Conservation (phyloP, 2,888 invertebrate genomes). For the Cryptus armator region DNA sequence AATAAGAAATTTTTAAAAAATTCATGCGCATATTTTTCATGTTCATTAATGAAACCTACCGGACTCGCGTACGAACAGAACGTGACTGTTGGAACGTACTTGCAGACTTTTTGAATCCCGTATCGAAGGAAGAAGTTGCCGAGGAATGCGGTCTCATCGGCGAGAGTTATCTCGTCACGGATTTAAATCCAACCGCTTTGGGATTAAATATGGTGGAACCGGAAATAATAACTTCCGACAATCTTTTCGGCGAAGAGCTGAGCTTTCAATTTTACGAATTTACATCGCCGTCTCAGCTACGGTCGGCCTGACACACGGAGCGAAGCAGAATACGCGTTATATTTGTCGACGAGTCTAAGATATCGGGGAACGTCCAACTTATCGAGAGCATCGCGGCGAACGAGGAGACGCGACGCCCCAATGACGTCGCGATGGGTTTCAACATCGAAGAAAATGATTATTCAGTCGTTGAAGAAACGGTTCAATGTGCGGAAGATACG, state of each 20-base stretch:
- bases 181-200: slow-evolving; percentile 86
- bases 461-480: slow-evolving; percentile 50
- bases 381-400: slow-evolving; percentile 60
- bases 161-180: slow-evolving; percentile 86
- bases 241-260: slow-evolving; percentile 86
- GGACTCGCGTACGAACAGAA: slow-evolving; percentile 64
- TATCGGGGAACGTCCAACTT: slow-evolving; percentile 70
- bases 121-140: slow-evolving; percentile 92
- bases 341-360: slow-evolving; percentile 77
- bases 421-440: not conserved
- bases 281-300: slow-evolving; percentile 83
- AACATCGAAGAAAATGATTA: slow-evolving; percentile 48
- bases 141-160: slow-evolving; percentile 91
- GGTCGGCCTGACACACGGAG: slow-evolving; percentile 83
- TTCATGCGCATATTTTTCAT: slow-evolving; percentile 2
- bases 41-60: slow-evolving; percentile 60
- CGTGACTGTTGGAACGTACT: slow-evolving; percentile 74
- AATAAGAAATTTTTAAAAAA: not conserved
- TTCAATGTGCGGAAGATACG: slow-evolving; percentile 49
- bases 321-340: slow-evolving; percentile 78
- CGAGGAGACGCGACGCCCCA: slow-evolving; percentile 18
- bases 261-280: slow-evolving; percentile 87
- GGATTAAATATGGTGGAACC: slow-evolving; percentile 86
- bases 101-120: slow-evolving; percentile 87
- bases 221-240: slow-evolving; percentile 86